Conservation (phyloP, 2,113 vertebrate species). For the Bothrops jararaca region DNA sequence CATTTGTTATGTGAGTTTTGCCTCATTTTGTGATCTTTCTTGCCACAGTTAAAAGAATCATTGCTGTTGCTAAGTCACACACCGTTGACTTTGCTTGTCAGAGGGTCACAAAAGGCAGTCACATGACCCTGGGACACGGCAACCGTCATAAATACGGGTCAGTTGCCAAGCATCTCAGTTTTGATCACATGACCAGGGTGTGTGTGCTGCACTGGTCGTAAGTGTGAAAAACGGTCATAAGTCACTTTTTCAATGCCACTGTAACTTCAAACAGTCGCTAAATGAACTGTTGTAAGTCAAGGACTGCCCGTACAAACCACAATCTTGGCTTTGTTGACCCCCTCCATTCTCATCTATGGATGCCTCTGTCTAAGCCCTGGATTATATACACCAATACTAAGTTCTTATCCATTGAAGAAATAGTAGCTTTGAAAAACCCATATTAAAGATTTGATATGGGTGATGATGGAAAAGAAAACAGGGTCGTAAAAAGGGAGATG, state of each 20-base stretch:
- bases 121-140: background rate
- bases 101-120: background rate
- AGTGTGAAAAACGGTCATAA: background rate
- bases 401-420: background rate
- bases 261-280: background rate
- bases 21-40: background rate
- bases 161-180: background rate
- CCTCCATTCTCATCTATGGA: background rate
- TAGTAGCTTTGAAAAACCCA: background rate
- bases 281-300: background rate
- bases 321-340: background rate
- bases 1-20: background rate
- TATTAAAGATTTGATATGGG: background rate
- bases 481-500: no score
- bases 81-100: background rate
- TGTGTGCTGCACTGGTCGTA: background rate
- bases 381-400: background rate
- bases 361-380: background rate
- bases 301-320: background rate
- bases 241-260: background rate
- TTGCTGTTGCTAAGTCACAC: background rate
- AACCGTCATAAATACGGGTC: background rate
- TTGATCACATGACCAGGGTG: background rate
- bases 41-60: background rate
- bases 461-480: no score